Percentiles rank a stretch among this genome's conserved stretches.
phyloP scores from a whole-genome alignment of 2,888 invertebrate species.

The Parnassius orleans region DNA sequence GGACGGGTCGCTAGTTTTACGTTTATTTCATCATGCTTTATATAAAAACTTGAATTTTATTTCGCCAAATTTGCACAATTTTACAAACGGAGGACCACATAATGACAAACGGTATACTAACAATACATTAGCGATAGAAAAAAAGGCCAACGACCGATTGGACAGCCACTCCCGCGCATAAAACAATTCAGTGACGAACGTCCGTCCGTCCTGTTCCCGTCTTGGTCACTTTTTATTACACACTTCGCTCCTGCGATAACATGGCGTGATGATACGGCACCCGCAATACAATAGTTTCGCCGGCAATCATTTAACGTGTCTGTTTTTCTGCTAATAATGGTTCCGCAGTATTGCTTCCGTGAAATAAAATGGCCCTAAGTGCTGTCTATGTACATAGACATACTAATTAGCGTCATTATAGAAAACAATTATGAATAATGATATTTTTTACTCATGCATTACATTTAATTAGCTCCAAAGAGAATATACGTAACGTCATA shows the following conservation, averaged over 20 bases:
- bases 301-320: slow-evolving; percentile 1
- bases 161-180: slow-evolving; percentile 27
- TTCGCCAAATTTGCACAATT: background rate
- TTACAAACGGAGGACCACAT: slow-evolving; percentile 1
- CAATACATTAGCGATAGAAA: slow-evolving; percentile 12
- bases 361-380: background rate
- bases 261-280: slow-evolving; percentile 5
- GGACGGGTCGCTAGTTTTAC: too few relatives aligned
- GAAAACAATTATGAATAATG: background rate
- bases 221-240: slow-evolving; percentile 17
- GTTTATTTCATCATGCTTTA: too few relatives aligned
- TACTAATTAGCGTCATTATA: background rate
- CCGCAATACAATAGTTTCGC: background rate
- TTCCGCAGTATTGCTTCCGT: background rate
- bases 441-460: too few relatives aligned
- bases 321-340: slow-evolving; percentile 6
- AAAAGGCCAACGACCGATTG: slow-evolving; percentile 32
- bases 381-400: background rate
- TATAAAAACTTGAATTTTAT: too few relatives aligned
- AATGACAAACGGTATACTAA: background rate
- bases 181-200: slow-evolving; percentile 31
- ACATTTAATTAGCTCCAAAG: too few relatives aligned
- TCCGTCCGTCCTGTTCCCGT: background rate
- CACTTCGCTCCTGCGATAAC: background rate
- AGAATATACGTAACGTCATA: too few relatives aligned